Evolutionary conservation across 1,140 invertebrate genomes (phyloP).

Genomic region (Pseudomyrmex concolor): DNA sequence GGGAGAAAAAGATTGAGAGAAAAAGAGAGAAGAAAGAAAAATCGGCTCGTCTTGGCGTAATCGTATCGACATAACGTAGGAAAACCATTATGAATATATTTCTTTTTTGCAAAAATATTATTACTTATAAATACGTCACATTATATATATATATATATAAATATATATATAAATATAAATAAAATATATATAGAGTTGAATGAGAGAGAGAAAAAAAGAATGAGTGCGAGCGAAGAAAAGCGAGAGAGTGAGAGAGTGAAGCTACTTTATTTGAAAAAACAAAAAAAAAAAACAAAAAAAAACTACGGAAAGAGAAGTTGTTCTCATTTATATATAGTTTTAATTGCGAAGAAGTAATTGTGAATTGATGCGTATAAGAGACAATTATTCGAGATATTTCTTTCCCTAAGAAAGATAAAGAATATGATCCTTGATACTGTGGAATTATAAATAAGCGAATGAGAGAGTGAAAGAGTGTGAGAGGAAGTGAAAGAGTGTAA

Average conservation of each 20-base stretch:
- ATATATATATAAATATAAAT: neutral
- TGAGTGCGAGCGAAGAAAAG: slow-evolving; percentile 51
- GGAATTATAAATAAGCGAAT: slow-evolving; percentile 56
- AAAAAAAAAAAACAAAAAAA: slow-evolving; percentile 12
- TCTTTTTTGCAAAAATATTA: slow-evolving; percentile 80
- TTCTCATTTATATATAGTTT: slow-evolving; percentile 77
- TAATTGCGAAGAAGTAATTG: slow-evolving; percentile 66
- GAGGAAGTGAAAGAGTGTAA: no score
- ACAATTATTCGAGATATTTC: slow-evolving; percentile 18
- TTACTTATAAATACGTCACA: slow-evolving; percentile 82
- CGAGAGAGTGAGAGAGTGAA: slow-evolving; percentile 36
- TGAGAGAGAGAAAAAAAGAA: slow-evolving; percentile 48
- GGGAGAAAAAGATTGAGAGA: no score
- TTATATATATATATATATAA: slow-evolving; percentile 75
- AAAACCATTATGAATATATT: slow-evolving; percentile 78
- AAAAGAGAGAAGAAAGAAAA: slow-evolving; percentile 30
- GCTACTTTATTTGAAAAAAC: slow-evolving; percentile 58
- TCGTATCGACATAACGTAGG: slow-evolving; percentile 79
- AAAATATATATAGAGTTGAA: slow-evolving; percentile 39
- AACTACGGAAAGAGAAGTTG: slow-evolving; percentile 56
- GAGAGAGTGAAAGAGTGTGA: slow-evolving; percentile 17
- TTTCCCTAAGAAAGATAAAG: slow-evolving; percentile 37
- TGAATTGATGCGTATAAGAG: slow-evolving; percentile 11
- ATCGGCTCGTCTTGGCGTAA: slow-evolving; percentile 75
- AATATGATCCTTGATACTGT: slow-evolving; percentile 56